Base-by-base conservation (phyloP, 2,888 invertebrate genomes). In the Hemaris fuciformis region DNA sequence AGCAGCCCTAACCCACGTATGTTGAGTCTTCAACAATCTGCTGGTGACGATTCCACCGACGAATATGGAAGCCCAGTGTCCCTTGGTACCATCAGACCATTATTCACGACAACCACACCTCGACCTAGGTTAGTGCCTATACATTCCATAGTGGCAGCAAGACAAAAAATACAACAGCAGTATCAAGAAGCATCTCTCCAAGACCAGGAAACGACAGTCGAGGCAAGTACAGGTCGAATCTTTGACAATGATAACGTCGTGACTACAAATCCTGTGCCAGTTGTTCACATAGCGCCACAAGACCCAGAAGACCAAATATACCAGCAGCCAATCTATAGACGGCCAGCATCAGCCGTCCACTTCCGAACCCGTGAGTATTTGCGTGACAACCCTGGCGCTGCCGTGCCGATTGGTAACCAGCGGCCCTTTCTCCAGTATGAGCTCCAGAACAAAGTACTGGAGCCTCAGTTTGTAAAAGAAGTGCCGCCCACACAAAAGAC, bases 51-150 rank as follows among this genome's bases (percentile, higher is more conserved):
- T 75, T 93, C 94, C 3, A 93, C 94, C 1, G 95, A 95, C 72
- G 94, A 96, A 0, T 96, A 95, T 68, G 95, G 95, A 34, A 93
- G 94, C 38, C 94, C 95, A 23, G 83, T 94, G 13, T 94, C 95
- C 0, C 94, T 94, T 18, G 94, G 93, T 62, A 93, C 95, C 25
- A 93, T 95, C 4, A 87, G 95, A 34, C 95, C 95, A 0, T 80
- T 96, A 15, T 95, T 95, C 70, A 95, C 95, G 0, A 95, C 95
- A 0, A 94, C 94, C 0, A 93, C 91, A 6, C 85, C 88, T 15
- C 88, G 94, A 23, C 93, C 95, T 0, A 88, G 94, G 73, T 77
- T 94, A 27, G 83, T 94, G 34, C 94, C 94, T 0, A 85, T 93
- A 62, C 93, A 92, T 42, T 88, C 93, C 0, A 73, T 93, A 42